Conservation (phyloP, 30 jellyfish, hydroid and myxozoan genomes). For the Chrysaora quinquecirrha region DNA sequence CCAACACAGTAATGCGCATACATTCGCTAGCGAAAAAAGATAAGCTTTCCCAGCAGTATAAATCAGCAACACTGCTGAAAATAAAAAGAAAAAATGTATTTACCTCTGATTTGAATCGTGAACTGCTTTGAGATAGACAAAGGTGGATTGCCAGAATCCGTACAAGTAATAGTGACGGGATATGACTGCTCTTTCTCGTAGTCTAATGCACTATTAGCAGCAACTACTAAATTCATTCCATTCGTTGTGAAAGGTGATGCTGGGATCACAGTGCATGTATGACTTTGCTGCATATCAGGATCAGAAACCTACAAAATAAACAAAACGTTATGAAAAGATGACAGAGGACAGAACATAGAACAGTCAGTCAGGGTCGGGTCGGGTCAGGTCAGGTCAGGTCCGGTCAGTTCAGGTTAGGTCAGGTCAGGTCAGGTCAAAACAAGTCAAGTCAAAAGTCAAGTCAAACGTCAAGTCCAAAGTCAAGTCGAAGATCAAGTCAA, state of each 20-base stretch:
- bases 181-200: slow-evolving; percentile 19
- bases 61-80: no score
- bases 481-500: no score
- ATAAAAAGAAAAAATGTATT: no score
- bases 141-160: slow-evolving; percentile 70
- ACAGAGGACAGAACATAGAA: not conserved
- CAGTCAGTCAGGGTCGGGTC: no score
- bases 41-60: no score
- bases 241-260: slow-evolving; percentile 30
- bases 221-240: slow-evolving; percentile 46
- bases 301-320: slow-evolving; percentile 47
- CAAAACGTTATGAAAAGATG: not conserved
- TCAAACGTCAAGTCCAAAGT: no score
- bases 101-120: slow-evolving; percentile 54
- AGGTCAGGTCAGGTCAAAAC: no score
- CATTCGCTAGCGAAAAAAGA: no score
- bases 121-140: slow-evolving; percentile 23
- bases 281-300: slow-evolving; percentile 67
- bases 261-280: slow-evolving; percentile 42
- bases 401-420: no score
- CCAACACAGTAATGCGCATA: no score
- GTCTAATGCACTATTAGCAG: slow-evolving; percentile 10
- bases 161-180: slow-evolving; percentile 33
- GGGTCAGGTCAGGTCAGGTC: no score
- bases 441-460: no score